Percentiles rank a stretch among this genome's conserved stretches.
These are phyloP conservation scores for Heliornis fulica DNA, from an alignment of 2,113 vertebrate genomes.

Conservation along the genomic window DNA sequence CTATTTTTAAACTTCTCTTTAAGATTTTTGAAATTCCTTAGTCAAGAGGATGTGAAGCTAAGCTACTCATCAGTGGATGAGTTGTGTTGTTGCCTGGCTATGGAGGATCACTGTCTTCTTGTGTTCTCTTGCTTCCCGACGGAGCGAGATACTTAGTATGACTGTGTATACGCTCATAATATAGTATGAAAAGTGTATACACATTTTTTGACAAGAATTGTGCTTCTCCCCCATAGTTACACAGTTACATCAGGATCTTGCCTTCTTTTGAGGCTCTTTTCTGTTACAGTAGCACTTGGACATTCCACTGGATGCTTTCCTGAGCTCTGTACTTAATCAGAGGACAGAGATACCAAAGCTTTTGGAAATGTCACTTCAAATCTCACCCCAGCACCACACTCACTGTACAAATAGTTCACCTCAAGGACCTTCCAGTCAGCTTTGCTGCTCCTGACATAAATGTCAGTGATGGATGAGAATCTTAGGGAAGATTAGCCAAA, in stretches of 20 bases:
- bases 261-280: background rate
- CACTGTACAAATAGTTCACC: background rate
- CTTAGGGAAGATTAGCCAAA: background rate
- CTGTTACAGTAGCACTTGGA: background rate
- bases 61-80: fast-evolving
- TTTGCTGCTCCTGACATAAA: background rate
- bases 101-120: background rate
- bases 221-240: background rate
- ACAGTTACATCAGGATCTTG: background rate
- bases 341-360: background rate
- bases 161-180: no score
- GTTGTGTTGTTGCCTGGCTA: background rate
- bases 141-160: background rate
- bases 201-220: background rate
- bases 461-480: background rate
- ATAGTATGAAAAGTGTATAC: no score
- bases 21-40: background rate
- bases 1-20: no score
- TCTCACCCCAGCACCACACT: background rate
- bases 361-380: background rate
- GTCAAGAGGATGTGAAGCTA: background rate
- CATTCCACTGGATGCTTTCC: background rate
- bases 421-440: background rate
- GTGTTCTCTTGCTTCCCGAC: background rate
- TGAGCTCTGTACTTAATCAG: background rate